Percentiles rank a stretch among this genome's conserved stretches.
phyloP scores from a whole-genome alignment of 2,888 invertebrate genomes.

The Bombylius major region DNA sequence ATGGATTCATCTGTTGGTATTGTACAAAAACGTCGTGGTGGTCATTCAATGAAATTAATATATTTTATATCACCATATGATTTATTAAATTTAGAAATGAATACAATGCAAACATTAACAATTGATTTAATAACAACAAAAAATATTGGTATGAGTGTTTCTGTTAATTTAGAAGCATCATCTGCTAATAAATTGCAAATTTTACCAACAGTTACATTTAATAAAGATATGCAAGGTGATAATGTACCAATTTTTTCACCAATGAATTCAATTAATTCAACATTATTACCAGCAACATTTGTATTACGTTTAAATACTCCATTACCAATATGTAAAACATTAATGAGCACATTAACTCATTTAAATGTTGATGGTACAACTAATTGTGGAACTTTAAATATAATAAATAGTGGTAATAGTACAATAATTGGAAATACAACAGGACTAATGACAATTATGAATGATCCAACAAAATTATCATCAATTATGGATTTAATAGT shows the following conservation, averaged over 20 bases:
- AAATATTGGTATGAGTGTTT: conserved; percentile 72
- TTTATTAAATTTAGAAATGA: conserved; percentile 62
- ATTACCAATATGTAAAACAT: conserved; percentile 68
- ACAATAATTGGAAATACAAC: conserved; percentile 28
- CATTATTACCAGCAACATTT: conserved; percentile 82
- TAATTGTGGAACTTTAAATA: neutral
- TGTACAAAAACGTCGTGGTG: conserved; percentile 68
- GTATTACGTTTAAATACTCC: conserved; percentile 67
- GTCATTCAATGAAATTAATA: conserved; percentile 86
- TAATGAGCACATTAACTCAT: conserved; percentile 44
- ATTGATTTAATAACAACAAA: conserved; percentile 57
- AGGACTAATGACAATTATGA: conserved; percentile 17
- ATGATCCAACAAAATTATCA: conserved; percentile 8
- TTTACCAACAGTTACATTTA: conserved; percentile 27
- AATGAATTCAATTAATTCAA: conserved; percentile 72
- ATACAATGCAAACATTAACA: conserved; percentile 59
- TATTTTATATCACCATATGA: conserved; percentile 93
- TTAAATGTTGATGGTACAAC: conserved; percentile 24
- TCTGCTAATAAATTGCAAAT: conserved; percentile 53
- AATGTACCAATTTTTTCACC: conserved; percentile 63
- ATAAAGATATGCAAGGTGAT: conserved; percentile 22
- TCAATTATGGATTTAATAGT: conserved; percentile 52
- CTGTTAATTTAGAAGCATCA: conserved; percentile 81
- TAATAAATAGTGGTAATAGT: neutral
- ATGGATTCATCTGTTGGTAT: conserved; percentile 85